Base-by-base conservation (phyloP, 1,140 invertebrate species). In the Trachymyrmex cornetzi region DNA sequence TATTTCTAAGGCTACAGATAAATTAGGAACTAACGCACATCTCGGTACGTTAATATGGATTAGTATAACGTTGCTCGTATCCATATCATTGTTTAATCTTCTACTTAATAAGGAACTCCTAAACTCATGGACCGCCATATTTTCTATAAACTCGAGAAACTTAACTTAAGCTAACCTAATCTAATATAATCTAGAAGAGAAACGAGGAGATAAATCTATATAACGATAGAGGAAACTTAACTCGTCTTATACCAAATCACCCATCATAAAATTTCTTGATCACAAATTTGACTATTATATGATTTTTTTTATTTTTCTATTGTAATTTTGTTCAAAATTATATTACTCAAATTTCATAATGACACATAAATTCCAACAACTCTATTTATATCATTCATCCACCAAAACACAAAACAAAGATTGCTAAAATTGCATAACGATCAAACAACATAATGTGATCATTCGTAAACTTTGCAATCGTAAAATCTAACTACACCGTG, bases 81-180 rank as follows among this genome's bases (percentile, higher is more conserved):
- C 55, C 24, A 82, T 74, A 74, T 74, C 38, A 27, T 74, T 74
- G 71, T 87, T 88, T 88, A 87, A 88, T 87, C 71, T 87, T 84
- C 53, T 59, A 72, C 77, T 61, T 72, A 77, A 87, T 87, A 77
- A 77, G 57, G 50, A 72, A 82, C 5, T 19, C 11, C 34, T 59
- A 59, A 72, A 82, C 67, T 82, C 22, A 57, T 69, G 12, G 9
- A 72, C 50, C 19, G 6, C 67, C 50, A 82, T 82, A 82, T 72
- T 82, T 82, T 82, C 53, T 48, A 50, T 44, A 71, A 82, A 72
- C 53, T 72, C 69, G 53, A 24, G 66, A 82, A 82, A 30, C 19
- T 30, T 34, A 67, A 55, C 14, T 24, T 27, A 48, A 82, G 22
- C 53, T 48, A 59, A 72, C 34, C n/a, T 82, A 57, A 72, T 59